Evolutionary conservation across 2,888 invertebrate species (phyloP).

Genomic region (Leptinotarsa haldemani): DNA sequence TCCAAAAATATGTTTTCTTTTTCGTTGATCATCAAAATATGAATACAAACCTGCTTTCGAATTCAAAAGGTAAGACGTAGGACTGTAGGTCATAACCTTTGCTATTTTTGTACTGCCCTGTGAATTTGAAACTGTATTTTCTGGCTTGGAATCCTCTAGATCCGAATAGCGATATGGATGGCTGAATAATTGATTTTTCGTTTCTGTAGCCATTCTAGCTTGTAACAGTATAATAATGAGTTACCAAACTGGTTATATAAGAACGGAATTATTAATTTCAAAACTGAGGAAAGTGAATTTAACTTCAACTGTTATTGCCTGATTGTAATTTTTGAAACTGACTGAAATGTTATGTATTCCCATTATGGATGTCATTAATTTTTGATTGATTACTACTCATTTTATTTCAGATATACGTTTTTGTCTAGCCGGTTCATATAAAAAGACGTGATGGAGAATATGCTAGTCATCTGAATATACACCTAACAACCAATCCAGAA

Average conservation of each 20-base stretch:
- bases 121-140: not conserved
- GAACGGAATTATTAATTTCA: not conserved
- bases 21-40: slow-evolving; percentile 11
- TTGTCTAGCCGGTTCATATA: too few species aligned
- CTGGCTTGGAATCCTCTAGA: not conserved
- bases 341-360: not conserved
- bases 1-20: slow-evolving; percentile 1
- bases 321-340: not conserved
- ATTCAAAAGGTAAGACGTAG: not conserved
- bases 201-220: slow-evolving; percentile 1
- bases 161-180: not conserved
- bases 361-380: slow-evolving; percentile 2
- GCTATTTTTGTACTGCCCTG: not conserved
- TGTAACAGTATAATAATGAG: not conserved
- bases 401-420: not conserved
- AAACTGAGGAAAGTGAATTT: not conserved
- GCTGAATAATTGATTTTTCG: not conserved
- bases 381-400: not conserved
- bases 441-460: too few species aligned
- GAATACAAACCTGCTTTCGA: slow-evolving; percentile 1
- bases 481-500: too few species aligned
- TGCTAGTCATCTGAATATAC: too few species aligned
- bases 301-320: not conserved
- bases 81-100: slow-evolving; percentile 7
- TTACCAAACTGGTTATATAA: slow-evolving; percentile 8